Base-by-base conservation (phyloP, 2,888 invertebrate species). In the Ophion slaviceki region DNA sequence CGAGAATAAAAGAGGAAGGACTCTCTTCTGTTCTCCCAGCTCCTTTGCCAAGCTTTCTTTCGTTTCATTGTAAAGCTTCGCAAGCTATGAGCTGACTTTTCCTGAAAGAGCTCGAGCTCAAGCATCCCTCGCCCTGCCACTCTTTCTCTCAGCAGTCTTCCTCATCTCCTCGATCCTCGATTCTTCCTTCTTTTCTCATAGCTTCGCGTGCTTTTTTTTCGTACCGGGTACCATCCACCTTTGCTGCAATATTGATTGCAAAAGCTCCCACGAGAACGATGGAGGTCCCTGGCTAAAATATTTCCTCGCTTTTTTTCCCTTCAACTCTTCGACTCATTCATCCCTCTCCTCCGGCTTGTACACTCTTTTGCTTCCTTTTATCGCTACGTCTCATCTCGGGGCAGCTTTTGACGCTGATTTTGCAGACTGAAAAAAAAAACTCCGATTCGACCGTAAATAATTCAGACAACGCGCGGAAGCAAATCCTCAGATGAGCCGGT, bases 241-340 rank as follows among this genome's bases (percentile, higher is more conserved):
- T 88, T 89, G 87, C 88, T 92, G 90, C 90, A 93, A 92, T 93
- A 93, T 93, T 93, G 92, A 93, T 92, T 92, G 89, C 90, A 86
- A 86, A 87, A 89, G 88, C 88, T 81, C 75, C 80, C 74, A 76
- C 85, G 87, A 84, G 77, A 82, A 78, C 89, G 89, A 91, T 89
- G 90, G 90, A 88, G 75, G 40, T 75, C 80, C 80, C 68, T 67
- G 79, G 74, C 83, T 83, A 78, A 86, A 86, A 86, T 86, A 86
- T 86, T 86, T 83, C 80, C 72, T 71, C 80, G 68, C 62, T 47
- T 72, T 20, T 53, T 53, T 17, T 14, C 53, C 70, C 45, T 45
- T 57, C 20, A 32, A 36, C 77, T 78, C 74, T 70, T 36, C 72
- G 82, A 74, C 76, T 85, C 86, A 86, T 86, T 86, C 83, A 83